phyloP scores from a whole-genome alignment of 2,113 vertebrate genomes.

The Riparia riparia region DNA sequence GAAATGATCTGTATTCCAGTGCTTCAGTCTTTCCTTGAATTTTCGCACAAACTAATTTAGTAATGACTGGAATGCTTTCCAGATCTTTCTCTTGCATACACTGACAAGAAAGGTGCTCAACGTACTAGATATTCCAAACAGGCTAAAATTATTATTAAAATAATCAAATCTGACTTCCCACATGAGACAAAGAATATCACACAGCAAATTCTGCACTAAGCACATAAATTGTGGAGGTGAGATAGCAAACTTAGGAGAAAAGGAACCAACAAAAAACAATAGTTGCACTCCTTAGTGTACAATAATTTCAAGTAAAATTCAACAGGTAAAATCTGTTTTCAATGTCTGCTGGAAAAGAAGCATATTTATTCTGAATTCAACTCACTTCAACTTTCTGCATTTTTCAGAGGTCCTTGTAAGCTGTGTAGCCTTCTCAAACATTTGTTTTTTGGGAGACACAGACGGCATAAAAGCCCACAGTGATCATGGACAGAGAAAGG shows the following conservation, averaged over 20 bases:
- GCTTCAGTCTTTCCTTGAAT: neutral
- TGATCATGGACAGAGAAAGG: neutral
- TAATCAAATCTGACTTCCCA: neutral
- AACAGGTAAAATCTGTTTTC: neutral
- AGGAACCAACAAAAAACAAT: neutral
- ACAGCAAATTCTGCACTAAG: neutral
- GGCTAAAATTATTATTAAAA: neutral
- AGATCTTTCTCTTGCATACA: neutral
- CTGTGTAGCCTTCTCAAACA: neutral
- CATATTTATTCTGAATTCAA: neutral
- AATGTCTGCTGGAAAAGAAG: neutral
- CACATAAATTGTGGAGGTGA: neutral
- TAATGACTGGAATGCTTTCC: neutral
- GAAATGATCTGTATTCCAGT: neutral
- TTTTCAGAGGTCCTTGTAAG: neutral
- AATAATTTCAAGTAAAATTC: neutral
- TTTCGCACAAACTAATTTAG: neutral
- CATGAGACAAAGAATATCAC: neutral
- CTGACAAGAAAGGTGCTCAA: neutral
- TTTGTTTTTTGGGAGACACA: neutral
- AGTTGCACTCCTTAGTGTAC: neutral
- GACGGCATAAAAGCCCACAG: neutral
- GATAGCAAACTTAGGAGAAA: neutral
- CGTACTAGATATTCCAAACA: neutral
- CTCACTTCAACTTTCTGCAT: neutral